A percentile compares a stretch with the other conserved stretches of the same genome.
Conservation (phyloP, 30 jellyfish, hydroid and myxozoan species). For the Aurelia aurita complex sp. Pacific region DNA sequence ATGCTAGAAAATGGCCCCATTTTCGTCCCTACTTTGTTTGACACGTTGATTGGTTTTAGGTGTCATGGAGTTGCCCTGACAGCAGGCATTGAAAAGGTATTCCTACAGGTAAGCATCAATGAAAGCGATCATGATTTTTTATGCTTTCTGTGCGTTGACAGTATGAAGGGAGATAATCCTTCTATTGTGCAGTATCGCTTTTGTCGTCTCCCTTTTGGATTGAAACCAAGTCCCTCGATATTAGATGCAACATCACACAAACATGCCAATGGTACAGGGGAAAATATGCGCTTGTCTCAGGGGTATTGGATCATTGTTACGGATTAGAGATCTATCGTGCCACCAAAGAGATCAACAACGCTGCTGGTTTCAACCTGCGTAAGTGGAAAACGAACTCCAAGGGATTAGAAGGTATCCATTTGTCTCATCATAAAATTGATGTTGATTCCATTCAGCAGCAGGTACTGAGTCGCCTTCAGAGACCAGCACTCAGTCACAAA, state of each 20-base stretch:
- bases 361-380: slow-evolving; percentile 34
- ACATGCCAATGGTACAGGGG: slow-evolving; percentile 1
- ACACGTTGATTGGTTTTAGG: slow-evolving; percentile 26
- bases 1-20: slow-evolving; percentile 10
- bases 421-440: not conserved
- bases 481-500: slow-evolving; percentile 3
- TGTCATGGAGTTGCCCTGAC: slow-evolving; percentile 14
- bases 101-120: not conserved
- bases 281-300: not conserved
- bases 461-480: slow-evolving; percentile 1
- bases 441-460: not conserved
- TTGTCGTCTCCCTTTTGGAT: slow-evolving; percentile 21
- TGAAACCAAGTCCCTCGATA: slow-evolving; percentile 35
- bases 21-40: slow-evolving; percentile 23
- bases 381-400: slow-evolving; percentile 40
- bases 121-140: slow-evolving; percentile 23
- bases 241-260: slow-evolving; percentile 31
- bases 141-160: slow-evolving; percentile 34
- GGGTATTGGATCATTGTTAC: not conserved
- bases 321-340: slow-evolving; percentile 23
- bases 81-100: not conserved
- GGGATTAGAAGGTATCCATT: not conserved
- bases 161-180: slow-evolving; percentile 8
- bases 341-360: slow-evolving; percentile 19
- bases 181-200: slow-evolving; percentile 40